Evolutionary conservation across 2,113 vertebrate genomes (phyloP).

Genomic region (Osmerus mordax): DNA sequence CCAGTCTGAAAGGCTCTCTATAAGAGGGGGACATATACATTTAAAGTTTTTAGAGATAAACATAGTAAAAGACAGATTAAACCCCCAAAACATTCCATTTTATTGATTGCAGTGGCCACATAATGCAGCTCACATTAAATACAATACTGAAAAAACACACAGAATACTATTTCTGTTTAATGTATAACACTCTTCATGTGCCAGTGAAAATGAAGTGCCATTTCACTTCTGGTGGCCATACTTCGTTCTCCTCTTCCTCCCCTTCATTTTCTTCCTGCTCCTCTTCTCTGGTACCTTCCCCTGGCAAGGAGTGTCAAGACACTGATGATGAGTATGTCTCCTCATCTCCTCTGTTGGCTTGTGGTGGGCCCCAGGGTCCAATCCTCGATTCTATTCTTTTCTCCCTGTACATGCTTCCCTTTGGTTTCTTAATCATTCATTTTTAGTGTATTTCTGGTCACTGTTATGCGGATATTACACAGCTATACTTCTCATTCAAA

Average conservation of each 20-base stretch:
- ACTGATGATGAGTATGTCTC: conserved; percentile 32
- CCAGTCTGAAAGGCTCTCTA: not conserved
- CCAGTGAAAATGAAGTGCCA: not conserved
- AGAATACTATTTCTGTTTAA: too few species aligned
- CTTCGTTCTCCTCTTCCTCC: conserved; percentile 11
- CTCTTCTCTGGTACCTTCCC: conserved; percentile 22
- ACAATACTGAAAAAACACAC: not conserved
- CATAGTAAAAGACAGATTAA: not conserved
- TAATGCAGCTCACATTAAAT: too few species aligned
- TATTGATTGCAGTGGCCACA: too few species aligned
- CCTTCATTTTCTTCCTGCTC: too few species aligned
- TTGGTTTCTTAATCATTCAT: too few species aligned
- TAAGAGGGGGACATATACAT: not conserved
- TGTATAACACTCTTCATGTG: too few species aligned
- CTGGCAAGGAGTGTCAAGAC: conserved; percentile 43
- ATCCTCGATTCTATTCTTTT: too few species aligned
- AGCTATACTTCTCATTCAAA: too few species aligned
- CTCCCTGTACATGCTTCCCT: too few species aligned
- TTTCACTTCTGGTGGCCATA: conserved; percentile 29
- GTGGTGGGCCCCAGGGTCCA: not conserved
- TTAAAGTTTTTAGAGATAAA: not conserved
- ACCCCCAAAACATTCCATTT: not conserved
- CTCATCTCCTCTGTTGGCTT: conserved; percentile 34
- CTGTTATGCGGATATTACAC: too few species aligned
- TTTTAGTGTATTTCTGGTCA: too few species aligned